phyloP scores from a whole-genome alignment of 2,113 vertebrate species.

The Notechis scutatus region DNA sequence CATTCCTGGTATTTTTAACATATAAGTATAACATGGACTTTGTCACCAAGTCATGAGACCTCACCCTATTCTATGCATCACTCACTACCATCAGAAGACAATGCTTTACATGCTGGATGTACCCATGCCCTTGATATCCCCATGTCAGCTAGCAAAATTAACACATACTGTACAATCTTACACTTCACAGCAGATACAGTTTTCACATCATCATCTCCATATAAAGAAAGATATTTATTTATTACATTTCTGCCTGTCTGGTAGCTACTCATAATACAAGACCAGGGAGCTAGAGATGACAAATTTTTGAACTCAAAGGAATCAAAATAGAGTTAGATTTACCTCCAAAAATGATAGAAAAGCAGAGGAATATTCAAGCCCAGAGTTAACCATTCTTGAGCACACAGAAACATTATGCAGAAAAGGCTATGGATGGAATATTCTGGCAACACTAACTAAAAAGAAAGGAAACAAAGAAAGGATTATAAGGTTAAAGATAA shows the following conservation, averaged over 20 bases:
- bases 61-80: not conserved
- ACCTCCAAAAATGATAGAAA: constrained; percentile 98
- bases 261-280: not conserved
- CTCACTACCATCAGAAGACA: not conserved
- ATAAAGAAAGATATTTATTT: not conserved
- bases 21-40: not conserved
- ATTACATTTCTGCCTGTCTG: not conserved
- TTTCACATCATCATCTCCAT: not conserved
- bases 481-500: not conserved
- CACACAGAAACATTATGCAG: constrained; percentile 98
- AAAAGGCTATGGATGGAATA: constrained; percentile 97
- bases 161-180: not conserved
- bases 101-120: not conserved
- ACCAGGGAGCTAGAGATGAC: not conserved
- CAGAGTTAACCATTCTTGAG: constrained; percentile 95
- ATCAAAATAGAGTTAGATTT: constrained; percentile 48
- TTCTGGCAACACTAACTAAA: constrained; percentile 91
- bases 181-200: not conserved
- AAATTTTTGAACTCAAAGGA: not conserved
- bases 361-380: constrained; percentile 93
- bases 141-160: not conserved
- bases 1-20: not conserved
- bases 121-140: not conserved
- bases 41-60: not conserved
- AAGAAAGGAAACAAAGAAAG: constrained; percentile 41